Conservation (phyloP, 2,113 vertebrate genomes). For the Gnathonemus echidnorhynchus region DNA sequence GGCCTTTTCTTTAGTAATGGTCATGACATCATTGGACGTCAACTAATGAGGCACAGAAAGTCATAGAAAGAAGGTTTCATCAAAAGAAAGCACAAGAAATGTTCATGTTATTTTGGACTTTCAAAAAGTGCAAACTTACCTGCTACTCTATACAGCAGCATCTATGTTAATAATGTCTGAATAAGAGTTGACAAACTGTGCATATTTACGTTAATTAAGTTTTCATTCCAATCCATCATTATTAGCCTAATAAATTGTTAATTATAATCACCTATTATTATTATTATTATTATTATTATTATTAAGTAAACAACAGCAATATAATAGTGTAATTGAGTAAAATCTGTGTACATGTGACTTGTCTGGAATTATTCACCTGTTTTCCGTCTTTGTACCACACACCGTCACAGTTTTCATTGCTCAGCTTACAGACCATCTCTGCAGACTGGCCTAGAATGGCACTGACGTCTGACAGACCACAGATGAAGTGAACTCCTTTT, state of each 20-base stretch:
- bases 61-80: not conserved
- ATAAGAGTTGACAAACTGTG: not conserved
- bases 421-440: slow-evolving; percentile 65
- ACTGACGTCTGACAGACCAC: slow-evolving; percentile 57
- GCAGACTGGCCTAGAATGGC: slow-evolving; percentile 59
- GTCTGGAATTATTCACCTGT: slow-evolving; percentile 52
- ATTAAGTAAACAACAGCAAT: not conserved
- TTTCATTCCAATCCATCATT: not conserved
- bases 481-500: slow-evolving; percentile 53
- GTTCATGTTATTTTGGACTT: not conserved
- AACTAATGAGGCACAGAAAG: slow-evolving; percentile 49
- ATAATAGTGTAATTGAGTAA: not conserved
- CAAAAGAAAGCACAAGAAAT: not conserved
- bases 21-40: slow-evolving; percentile 55
- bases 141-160: not conserved
- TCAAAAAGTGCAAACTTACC: not conserved
- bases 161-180: not conserved
- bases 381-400: slow-evolving; percentile 76
- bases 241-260: not conserved
- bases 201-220: not conserved
- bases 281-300: not conserved
- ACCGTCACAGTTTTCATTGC: slow-evolving; percentile 58
- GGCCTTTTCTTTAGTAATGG: slow-evolving; percentile 60
- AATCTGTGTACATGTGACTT: not conserved
- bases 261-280: not conserved